Conservation (phyloP, 2,797 vertebrate species). For the Tiaroga cobitis region DNA sequence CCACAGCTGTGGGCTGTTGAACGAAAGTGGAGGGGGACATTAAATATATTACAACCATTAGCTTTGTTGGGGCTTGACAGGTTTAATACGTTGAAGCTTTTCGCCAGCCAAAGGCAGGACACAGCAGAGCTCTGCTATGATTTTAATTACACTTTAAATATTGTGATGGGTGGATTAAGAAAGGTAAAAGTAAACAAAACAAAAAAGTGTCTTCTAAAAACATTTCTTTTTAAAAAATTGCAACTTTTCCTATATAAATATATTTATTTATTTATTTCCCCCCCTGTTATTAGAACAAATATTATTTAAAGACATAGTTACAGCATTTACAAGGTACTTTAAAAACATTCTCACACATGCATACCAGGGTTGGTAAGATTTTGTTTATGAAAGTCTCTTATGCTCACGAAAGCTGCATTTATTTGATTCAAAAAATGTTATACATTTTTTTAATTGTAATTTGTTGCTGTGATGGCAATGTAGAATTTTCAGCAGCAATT, state of each 20-base stretch:
- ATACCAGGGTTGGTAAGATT: background rate
- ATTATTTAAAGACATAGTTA: too few species aligned
- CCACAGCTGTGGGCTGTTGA: slow-evolving; percentile 97
- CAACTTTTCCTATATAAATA: too few species aligned
- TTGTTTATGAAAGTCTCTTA: background rate
- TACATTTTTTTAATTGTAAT: background rate
- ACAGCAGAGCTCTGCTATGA: slow-evolving; percentile 77
- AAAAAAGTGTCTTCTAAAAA: background rate
- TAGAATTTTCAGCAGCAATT: background rate
- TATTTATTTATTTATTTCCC: too few species aligned
- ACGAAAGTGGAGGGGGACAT: slow-evolving; percentile 80
- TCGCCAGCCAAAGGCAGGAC: slow-evolving; percentile 72
- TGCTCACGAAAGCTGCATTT: background rate
- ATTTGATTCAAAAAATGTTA: too few species aligned
- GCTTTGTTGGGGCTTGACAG: slow-evolving; percentile 87
- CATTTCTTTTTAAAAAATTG: too few species aligned
- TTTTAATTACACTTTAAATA: slow-evolving; percentile 92
- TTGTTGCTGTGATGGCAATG: background rate
- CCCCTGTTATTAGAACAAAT: too few species aligned
- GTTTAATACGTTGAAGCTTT: slow-evolving; percentile 89
- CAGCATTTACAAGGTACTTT: too few species aligned
- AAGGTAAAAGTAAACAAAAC: background rate
- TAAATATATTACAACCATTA: slow-evolving; percentile 92
- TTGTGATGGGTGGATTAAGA: slow-evolving; percentile 69
- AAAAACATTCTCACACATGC: background rate